phyloP scores from a whole-genome alignment of 2,797 vertebrate genomes.

The Oreonectes daqikongensis region DNA sequence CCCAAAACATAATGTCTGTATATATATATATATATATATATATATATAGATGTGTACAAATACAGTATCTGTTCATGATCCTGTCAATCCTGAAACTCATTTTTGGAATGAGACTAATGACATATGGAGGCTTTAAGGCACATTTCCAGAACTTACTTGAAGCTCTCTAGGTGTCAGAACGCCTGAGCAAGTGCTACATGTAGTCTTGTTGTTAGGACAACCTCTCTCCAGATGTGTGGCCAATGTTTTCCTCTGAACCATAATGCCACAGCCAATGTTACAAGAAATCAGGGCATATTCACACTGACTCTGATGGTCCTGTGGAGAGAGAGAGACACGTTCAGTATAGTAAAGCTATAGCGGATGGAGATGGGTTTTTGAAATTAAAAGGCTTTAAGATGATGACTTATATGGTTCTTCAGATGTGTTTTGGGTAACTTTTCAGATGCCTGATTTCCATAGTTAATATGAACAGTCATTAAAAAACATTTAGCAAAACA shows the following conservation, averaged over 20 bases:
- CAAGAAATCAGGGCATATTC: constrained; percentile 75
- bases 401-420: no score
- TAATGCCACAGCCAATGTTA: constrained; percentile 73
- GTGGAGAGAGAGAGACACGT: constrained; percentile 16
- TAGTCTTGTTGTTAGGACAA: constrained; percentile 68
- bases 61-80: background rate
- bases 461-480: no score
- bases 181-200: constrained; percentile 63
- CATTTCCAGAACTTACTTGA: constrained; percentile 63
- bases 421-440: no score
- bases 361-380: background rate
- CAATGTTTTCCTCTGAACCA: constrained; percentile 72
- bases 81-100: background rate
- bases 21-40: no score
- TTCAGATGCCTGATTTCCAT: no score
- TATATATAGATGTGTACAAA: no score
- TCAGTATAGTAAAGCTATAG: background rate
- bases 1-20: no score
- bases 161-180: constrained; percentile 59
- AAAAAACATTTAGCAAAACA: no score
- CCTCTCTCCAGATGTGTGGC: constrained; percentile 74
- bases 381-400: no score
- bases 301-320: constrained; percentile 78
- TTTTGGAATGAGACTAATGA: background rate
- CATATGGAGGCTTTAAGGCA: background rate